Evolutionary conservation across 2,113 vertebrate species (phyloP), one percentile per base, ranked within the genome.

Genomic region (Phainopepla nitens): DNA sequence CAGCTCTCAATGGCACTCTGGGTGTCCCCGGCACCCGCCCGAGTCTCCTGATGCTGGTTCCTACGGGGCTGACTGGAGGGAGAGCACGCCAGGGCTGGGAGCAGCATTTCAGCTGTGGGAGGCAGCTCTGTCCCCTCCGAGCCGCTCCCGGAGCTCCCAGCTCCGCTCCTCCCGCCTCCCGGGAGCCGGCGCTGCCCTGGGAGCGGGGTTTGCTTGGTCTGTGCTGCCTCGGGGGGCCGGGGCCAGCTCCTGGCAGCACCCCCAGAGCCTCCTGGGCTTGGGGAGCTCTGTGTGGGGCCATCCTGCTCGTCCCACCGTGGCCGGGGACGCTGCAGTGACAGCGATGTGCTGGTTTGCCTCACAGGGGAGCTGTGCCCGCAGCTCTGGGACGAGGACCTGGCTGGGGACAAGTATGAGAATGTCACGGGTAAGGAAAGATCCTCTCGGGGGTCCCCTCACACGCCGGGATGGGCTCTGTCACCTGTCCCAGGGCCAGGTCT

Each of bases 321-420:
- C 13, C 6, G 24, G 81, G 70, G 41, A 33, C 75, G 2, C 6
- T 0, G 4, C 2, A 0, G 75, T 73, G 79, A 93, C 1, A 1
- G 11, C 4, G 58, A 51, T 1, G 1, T 1, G 7, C 35, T 9
- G 62, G 0, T 87, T 82, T 94, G 22, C 73, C 66, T 94, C 90
- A 11, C 91, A 98, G 98, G 93, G 56, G 85, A 94, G 60, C 89
- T 4, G 7, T 98, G 98, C 78, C 98, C 97, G 0, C 92, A 18
- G 42, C 97, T 98, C 36, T 95, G 96, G 87, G 96, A 97, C 0
- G 98, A 98, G 87, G 98, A 97, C 10, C 97, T 98, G 93, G 7
- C 0, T 56, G 90, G 98, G 97, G 79, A 96, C 50, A 94, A 94
- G 18, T 97, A 96, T 1, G 94, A 95, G 69, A 98, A 98, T 0